Evolutionary conservation across 1,140 invertebrate genomes (phyloP).

Genomic region (Penaeus indicus): DNA sequence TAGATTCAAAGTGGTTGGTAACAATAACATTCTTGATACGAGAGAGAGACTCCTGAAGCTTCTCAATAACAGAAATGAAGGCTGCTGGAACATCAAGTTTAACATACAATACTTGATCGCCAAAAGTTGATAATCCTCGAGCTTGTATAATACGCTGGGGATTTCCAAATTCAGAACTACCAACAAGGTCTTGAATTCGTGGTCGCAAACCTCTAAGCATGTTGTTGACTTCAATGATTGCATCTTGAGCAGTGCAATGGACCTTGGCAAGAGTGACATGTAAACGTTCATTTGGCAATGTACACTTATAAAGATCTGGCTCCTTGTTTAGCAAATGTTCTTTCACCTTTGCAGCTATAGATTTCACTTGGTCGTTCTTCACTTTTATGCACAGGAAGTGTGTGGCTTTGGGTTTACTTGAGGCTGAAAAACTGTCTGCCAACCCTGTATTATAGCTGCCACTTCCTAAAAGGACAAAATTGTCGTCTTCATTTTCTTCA

Average conservation of each 20-base stretch:
- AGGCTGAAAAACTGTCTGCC: background rate
- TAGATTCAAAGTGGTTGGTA: slow-evolving; percentile 67
- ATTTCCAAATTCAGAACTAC: background rate
- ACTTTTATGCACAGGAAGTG: slow-evolving; percentile 66
- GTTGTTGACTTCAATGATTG: slow-evolving; percentile 42
- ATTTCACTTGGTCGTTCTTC: slow-evolving; percentile 50
- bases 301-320: slow-evolving; percentile 61
- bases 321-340: slow-evolving; percentile 61
- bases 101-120: slow-evolving; percentile 64
- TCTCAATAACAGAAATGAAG: slow-evolving; percentile 40
- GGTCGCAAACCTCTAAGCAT: slow-evolving; percentile 43
- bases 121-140: slow-evolving; percentile 63
- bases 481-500: slow-evolving; percentile 47
- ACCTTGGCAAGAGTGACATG: slow-evolving; percentile 67
- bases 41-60: slow-evolving; percentile 39
- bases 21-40: slow-evolving; percentile 49
- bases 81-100: slow-evolving; percentile 55
- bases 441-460: background rate
- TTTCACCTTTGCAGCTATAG: slow-evolving; percentile 46
- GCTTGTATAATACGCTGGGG: slow-evolving; percentile 22
- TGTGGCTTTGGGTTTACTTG: slow-evolving; percentile 45
- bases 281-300: slow-evolving; percentile 61
- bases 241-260: slow-evolving; percentile 29
- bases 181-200: background rate
- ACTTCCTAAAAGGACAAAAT: slow-evolving; percentile 1